A percentile compares a stretch with the other conserved stretches of the same genome.
Conservation (phyloP, 2,797 vertebrate genomes). For the Aeoliscus strigatus region DNA sequence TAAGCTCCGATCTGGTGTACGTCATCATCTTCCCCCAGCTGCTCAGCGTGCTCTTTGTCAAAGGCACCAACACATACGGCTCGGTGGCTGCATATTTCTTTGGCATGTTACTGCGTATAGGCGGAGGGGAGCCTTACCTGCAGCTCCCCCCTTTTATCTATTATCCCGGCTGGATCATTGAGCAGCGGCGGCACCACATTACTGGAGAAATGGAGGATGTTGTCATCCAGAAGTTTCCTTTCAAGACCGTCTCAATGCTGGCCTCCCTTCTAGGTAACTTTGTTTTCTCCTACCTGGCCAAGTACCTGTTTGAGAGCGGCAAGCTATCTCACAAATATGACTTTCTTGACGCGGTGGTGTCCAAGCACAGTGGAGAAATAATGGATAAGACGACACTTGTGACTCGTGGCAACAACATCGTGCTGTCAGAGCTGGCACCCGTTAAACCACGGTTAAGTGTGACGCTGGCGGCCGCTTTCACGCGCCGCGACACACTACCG, state of each 20-base stretch:
- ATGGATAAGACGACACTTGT: conserved; percentile 96
- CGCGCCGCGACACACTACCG: conserved; percentile 88
- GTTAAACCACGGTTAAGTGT: conserved; percentile 86
- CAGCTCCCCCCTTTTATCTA: conserved; percentile 90
- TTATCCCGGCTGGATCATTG: conserved; percentile 87
- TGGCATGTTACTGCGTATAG: conserved; percentile 88
- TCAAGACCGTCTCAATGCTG: conserved; percentile 90
- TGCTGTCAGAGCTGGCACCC: conserved; percentile 87
- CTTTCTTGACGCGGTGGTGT: conserved; percentile 90
- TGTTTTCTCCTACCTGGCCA: conserved; percentile 83
- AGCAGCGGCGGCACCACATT: conserved; percentile 70
- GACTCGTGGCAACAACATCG: conserved; percentile 86
- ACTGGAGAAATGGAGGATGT: conserved; percentile 70
- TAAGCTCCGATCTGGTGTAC: conserved; percentile 95
- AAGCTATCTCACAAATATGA: conserved; percentile 88
- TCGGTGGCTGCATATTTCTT: conserved; percentile 88
- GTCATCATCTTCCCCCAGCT: conserved; percentile 98
- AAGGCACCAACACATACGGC: conserved; percentile 94
- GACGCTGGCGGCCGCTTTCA: conserved; percentile 85
- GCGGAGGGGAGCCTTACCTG: conserved; percentile 92
- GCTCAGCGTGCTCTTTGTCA: conserved; percentile 90
- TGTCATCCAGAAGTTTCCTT: conserved; percentile 89
- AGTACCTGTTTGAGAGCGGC: conserved; percentile 94
- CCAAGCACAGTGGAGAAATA: conserved; percentile 91
- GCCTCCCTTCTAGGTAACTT: conserved; percentile 87